Conservation (phyloP, 2,797 vertebrate species). For the Aldrovandia affinis region DNA sequence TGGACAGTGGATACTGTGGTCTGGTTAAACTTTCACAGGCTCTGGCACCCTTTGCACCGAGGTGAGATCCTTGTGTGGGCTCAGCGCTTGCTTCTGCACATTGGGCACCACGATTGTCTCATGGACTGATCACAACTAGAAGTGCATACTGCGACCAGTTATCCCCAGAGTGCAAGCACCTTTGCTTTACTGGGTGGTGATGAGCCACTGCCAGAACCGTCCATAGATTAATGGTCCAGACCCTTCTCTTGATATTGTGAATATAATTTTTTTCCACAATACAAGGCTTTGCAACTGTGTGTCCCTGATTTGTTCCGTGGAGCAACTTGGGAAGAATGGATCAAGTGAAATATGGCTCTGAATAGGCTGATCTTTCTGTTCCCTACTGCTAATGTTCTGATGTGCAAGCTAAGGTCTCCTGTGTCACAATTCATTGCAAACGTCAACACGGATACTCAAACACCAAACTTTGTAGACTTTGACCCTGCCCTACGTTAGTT, state of each 20-base stretch:
- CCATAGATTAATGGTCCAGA: neutral
- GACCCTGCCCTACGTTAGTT: no score
- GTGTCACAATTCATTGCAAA: no score
- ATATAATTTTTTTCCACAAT: neutral
- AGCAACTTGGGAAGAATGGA: neutral
- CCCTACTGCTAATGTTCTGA: no score
- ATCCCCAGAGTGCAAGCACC: neutral
- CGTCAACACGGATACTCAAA: no score
- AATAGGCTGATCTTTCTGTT: no score
- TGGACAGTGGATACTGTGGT: slow-evolving; percentile 1
- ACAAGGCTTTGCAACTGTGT: neutral
- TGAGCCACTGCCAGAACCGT: neutral
- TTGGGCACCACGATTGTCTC: neutral
- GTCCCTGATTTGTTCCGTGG: neutral
- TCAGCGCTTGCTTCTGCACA: neutral
- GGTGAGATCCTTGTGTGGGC: neutral
- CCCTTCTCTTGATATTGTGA: neutral
- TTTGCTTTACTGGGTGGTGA: neutral
- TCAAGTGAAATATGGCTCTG: no score
- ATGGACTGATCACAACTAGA: neutral
- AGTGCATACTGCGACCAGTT: neutral
- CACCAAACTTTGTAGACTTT: no score
- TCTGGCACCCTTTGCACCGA: neutral
- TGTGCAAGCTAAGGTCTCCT: no score
- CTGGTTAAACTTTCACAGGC: slow-evolving; percentile 26